Percentiles rank a stretch among this genome's conserved stretches.
Evolutionary conservation across 2,797 vertebrate genomes (phyloP).

Genomic region (Cossypha dichroa): DNA sequence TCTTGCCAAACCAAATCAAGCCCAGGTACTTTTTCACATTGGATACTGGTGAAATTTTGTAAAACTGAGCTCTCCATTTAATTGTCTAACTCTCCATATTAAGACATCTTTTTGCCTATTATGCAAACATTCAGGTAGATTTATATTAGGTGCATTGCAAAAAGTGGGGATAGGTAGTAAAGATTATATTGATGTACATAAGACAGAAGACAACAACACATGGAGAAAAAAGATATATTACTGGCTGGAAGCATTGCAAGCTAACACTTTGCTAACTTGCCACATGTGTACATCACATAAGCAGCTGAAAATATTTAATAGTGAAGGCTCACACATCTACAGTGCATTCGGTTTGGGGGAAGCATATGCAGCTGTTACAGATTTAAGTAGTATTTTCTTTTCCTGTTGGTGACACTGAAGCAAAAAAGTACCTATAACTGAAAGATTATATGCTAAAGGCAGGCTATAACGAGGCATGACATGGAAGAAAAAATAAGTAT

Average conservation of each 20-base stretch:
- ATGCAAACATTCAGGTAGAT: slow-evolving; percentile 45
- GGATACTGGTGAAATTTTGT: neutral
- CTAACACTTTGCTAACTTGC: slow-evolving; percentile 53
- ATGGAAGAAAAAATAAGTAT: neutral
- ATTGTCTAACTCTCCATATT: neutral
- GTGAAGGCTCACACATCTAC: slow-evolving; percentile 9
- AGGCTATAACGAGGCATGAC: neutral
- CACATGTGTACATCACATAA: slow-evolving; percentile 57
- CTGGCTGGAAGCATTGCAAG: slow-evolving; percentile 58
- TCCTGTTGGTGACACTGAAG: slow-evolving; percentile 20
- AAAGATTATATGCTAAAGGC: neutral
- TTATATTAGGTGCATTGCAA: slow-evolving; percentile 33
- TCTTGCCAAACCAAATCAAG: neutral
- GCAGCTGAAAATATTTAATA: slow-evolving; percentile 58
- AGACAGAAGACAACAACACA: slow-evolving; percentile 56
- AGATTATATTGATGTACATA: slow-evolving; percentile 37
- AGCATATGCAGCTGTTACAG: slow-evolving; percentile 9
- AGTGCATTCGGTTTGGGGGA: neutral
- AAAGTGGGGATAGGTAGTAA: slow-evolving; percentile 37
- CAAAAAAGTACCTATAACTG: neutral
- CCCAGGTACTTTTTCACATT: neutral
- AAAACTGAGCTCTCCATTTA: neutral
- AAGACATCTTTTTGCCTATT: neutral
- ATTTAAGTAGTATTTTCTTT: slow-evolving; percentile 43
- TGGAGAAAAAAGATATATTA: slow-evolving; percentile 56